A percentile compares a stretch with the other conserved stretches of the same genome.
Conservation (phyloP, 2,113 vertebrate species). For the Mobula hypostoma region DNA sequence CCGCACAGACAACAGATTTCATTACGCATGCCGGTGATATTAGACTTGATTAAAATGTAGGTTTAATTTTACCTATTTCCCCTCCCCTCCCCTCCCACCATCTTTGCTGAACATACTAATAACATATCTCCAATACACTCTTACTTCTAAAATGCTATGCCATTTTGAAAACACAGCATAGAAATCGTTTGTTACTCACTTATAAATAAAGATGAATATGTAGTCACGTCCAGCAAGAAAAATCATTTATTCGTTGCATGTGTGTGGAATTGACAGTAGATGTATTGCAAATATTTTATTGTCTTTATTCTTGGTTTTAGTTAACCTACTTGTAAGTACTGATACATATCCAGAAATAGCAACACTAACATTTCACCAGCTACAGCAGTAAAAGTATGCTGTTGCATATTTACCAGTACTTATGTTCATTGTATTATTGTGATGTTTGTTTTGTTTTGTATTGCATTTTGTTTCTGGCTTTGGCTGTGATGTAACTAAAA, state of each 20-base stretch:
- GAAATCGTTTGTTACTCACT: background rate
- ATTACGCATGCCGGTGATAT: too few relatives aligned
- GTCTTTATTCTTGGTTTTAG: constrained; percentile 43
- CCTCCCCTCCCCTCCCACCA: too few relatives aligned
- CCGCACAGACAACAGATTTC: too few relatives aligned
- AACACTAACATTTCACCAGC: background rate
- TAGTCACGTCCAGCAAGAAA: background rate
- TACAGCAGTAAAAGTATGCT: constrained; percentile 40
- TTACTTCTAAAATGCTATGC: background rate
- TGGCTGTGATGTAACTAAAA: constrained; percentile 45
- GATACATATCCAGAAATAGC: constrained; percentile 28
- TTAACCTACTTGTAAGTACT: constrained; percentile 32
- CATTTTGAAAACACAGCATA: background rate
- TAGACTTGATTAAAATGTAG: background rate
- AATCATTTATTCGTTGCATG: background rate
- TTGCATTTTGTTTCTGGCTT: constrained; percentile 57
- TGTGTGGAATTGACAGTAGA: background rate
- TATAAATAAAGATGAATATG: background rate
- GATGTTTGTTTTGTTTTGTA: constrained; percentile 52
- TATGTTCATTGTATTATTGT: constrained; percentile 51
- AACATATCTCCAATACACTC: background rate
- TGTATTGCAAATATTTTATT: constrained; percentile 38
- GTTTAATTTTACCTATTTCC: background rate
- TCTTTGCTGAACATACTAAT: background rate
- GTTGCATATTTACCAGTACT: constrained; percentile 45